Conservation (phyloP, 2,888 invertebrate genomes). For the Galeruca laticollis region DNA sequence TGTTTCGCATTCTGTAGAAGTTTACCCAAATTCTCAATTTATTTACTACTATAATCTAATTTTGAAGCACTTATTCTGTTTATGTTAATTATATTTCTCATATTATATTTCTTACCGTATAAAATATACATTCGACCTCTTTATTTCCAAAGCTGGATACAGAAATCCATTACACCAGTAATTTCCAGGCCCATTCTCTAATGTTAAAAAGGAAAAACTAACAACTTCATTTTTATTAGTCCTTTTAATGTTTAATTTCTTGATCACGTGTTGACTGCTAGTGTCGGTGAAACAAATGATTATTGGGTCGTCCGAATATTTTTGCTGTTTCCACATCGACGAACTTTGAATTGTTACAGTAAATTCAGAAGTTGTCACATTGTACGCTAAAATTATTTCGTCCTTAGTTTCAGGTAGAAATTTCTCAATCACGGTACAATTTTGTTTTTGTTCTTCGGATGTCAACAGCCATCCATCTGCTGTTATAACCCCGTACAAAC, state of each 20-base stretch:
- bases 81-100: too few relatives aligned
- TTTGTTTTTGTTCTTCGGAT: conserved; percentile 26
- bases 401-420: neutral
- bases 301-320: conserved; percentile 35
- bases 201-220: conserved; percentile 38
- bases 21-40: too few relatives aligned
- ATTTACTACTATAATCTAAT: too few relatives aligned
- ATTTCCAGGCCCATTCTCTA: conserved; percentile 50
- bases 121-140: conserved; percentile 44
- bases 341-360: conserved; percentile 33
- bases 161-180: conserved; percentile 58
- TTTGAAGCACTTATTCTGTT: too few relatives aligned
- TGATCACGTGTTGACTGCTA: conserved; percentile 35
- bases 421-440: conserved; percentile 45
- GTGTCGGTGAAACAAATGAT: conserved; percentile 55
- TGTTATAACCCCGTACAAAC: conserved; percentile 44
- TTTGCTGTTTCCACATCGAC: conserved; percentile 30
- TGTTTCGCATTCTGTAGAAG: too few relatives aligned
- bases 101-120: conserved; percentile 31
- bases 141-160: conserved; percentile 47
- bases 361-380: conserved; percentile 21
- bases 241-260: conserved; percentile 33
- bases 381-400: conserved; percentile 31
- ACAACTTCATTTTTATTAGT: conserved; percentile 3
- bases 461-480: conserved; percentile 46